Conservation (phyloP, 2,113 vertebrate species). For the Tursiops truncatus region DNA sequence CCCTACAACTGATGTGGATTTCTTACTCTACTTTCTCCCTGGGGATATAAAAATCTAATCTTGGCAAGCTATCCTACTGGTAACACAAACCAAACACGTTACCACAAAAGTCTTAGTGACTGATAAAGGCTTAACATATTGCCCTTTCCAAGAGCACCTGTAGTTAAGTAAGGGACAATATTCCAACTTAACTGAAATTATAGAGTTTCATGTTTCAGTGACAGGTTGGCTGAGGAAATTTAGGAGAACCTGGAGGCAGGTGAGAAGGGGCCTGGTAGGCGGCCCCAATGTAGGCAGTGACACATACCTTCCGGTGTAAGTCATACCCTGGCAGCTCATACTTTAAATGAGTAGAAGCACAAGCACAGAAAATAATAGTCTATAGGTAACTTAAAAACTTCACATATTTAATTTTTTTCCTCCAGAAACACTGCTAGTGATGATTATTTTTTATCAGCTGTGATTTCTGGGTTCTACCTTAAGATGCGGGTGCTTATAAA, state of each 20-base stretch:
- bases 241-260: not conserved
- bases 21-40: not conserved
- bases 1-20: not conserved
- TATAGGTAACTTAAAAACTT: not conserved
- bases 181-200: not conserved
- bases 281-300: not conserved
- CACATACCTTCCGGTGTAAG: not conserved
- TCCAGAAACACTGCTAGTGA: not conserved
- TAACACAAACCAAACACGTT: not conserved
- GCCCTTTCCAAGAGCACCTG: not conserved
- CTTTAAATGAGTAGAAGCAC: not conserved
- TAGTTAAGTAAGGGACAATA: not conserved
- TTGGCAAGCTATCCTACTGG: not conserved
- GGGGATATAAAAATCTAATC: not conserved
- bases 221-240: not conserved
- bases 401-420: not conserved
- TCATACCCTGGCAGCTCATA: not conserved
- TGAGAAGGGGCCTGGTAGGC: not conserved
- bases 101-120: not conserved
- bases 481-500: not conserved
- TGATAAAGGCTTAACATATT: not conserved
- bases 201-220: not conserved
- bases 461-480: not conserved
- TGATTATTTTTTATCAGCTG: not conserved
- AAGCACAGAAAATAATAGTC: not conserved